Evolutionary conservation across 2,888 invertebrate genomes (phyloP).

Genomic region (Chromoteleia sp.): DNA sequence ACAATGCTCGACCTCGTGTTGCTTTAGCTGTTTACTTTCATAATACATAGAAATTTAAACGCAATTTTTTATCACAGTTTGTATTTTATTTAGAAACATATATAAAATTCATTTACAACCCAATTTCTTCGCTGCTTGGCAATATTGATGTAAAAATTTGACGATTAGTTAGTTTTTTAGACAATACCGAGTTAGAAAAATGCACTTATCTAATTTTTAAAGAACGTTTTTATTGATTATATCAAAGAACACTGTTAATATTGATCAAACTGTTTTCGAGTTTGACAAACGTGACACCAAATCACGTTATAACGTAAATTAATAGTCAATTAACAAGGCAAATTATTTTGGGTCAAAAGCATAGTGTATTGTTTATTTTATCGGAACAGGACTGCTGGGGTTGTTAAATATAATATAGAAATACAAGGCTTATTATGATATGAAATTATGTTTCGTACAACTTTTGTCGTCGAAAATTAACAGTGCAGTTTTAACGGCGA

Average conservation of each 20-base stretch:
- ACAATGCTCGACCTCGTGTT: too few relatives aligned
- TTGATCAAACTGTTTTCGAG: background rate
- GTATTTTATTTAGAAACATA: too few relatives aligned
- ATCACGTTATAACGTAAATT: slow-evolving; percentile 10
- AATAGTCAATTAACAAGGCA: slow-evolving; percentile 32
- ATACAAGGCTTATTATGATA: background rate
- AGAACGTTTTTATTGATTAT: too few relatives aligned
- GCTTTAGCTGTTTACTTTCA: too few relatives aligned
- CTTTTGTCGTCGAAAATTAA: slow-evolving; percentile 25
- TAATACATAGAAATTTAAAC: too few relatives aligned
- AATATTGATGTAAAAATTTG: too few relatives aligned
- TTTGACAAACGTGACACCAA: background rate
- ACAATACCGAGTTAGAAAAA: too few relatives aligned
- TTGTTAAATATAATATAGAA: slow-evolving; percentile 16
- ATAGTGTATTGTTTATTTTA: slow-evolving; percentile 25
- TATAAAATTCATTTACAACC: too few relatives aligned
- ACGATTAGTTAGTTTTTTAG: too few relatives aligned
- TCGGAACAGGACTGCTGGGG: background rate
- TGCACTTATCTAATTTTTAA: too few relatives aligned
- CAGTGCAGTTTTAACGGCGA: slow-evolving; percentile 13
- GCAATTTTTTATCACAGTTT: too few relatives aligned
- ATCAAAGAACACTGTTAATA: slow-evolving; percentile 3
- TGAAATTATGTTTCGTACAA: slow-evolving; percentile 1
- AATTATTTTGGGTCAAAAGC: slow-evolving; percentile 12
- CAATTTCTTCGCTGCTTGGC: too few relatives aligned